Evolutionary conservation across 1,140 invertebrate genomes (phyloP).

Genomic region (Meloidogyne chitwoodi): DNA sequence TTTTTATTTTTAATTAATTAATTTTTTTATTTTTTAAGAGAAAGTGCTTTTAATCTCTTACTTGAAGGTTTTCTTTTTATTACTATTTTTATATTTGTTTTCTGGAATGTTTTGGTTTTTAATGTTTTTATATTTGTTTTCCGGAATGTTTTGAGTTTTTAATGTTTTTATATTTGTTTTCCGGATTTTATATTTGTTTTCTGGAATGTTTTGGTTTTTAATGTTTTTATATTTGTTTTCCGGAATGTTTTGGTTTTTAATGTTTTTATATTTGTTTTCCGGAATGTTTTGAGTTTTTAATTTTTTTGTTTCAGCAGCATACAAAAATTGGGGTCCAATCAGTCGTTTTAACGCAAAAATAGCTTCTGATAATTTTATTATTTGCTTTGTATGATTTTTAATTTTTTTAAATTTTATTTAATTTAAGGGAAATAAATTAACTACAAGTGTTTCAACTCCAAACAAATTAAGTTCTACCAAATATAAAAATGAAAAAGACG

Average conservation of each 20-base stretch:
- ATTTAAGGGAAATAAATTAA: conserved; percentile 9
- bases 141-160: too few relatives aligned
- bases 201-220: too few relatives aligned
- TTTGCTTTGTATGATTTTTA: conserved; percentile 1
- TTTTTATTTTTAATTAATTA: background rate
- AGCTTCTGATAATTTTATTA: conserved; percentile 10
- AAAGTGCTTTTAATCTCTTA: conserved; percentile 10
- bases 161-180: too few relatives aligned
- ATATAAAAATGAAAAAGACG: background rate
- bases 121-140: too few relatives aligned
- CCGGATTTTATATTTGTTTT: too few relatives aligned
- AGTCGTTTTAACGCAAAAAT: conserved; percentile 15
- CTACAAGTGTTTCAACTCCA: background rate
- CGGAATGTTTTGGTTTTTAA: too few relatives aligned
- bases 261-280: too few relatives aligned
- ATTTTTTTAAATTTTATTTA: background rate
- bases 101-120: too few relatives aligned
- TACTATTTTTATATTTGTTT: too few relatives aligned
- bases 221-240: too few relatives aligned
- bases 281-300: background rate
- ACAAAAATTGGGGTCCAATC: conserved; percentile 9
- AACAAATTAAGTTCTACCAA: background rate
- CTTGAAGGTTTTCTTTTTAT: background rate
- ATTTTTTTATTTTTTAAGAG: background rate
- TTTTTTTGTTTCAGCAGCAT: background rate